Conservation (phyloP, 1,140 invertebrate genomes). For the Leptopilina clavipes region DNA sequence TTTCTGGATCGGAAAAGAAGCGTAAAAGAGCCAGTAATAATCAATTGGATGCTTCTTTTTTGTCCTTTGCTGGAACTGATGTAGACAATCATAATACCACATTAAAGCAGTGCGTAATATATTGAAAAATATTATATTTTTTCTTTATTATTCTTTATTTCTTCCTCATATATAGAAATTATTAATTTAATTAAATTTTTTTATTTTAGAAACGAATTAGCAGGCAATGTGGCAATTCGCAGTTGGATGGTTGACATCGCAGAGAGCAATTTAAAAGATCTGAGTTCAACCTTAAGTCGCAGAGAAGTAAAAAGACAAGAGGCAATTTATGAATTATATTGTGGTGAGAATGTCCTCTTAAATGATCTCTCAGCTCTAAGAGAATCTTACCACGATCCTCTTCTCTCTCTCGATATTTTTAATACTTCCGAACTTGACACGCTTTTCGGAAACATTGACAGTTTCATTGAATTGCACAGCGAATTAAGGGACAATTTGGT, state of each 20-base stretch:
- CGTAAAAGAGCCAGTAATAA: constrained; percentile 57
- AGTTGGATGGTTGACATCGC: constrained; percentile 68
- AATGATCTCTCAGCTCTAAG: constrained; percentile 74
- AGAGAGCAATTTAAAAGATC: constrained; percentile 36
- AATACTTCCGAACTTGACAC: constrained; percentile 70
- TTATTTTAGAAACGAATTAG: constrained; percentile 49
- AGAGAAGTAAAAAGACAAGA: constrained; percentile 68
- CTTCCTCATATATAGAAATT: too few species aligned
- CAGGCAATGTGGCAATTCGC: constrained; percentile 59
- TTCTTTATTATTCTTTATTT: neutral
- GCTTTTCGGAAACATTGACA: constrained; percentile 72
- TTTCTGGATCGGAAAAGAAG: constrained; percentile 50
- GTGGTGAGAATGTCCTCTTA: constrained; percentile 76
- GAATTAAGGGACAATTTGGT: constrained; percentile 72
- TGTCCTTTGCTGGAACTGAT: constrained; percentile 41
- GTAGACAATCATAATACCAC: constrained; percentile 52
- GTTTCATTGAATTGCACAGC: constrained; percentile 67
- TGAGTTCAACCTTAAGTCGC: constrained; percentile 52
- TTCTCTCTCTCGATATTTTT: constrained; percentile 73
- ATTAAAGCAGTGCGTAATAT: constrained; percentile 45
- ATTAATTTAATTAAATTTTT: constrained; percentile 39
- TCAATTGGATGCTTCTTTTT: constrained; percentile 59
- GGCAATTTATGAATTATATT: constrained; percentile 76
- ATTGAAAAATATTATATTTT: neutral
- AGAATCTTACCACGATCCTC: constrained; percentile 74